Evolutionary conservation across 2,888 invertebrate species (phyloP), one percentile per base, ranked within the genome.

Genomic region (Trileptium ribeirensis): DNA sequence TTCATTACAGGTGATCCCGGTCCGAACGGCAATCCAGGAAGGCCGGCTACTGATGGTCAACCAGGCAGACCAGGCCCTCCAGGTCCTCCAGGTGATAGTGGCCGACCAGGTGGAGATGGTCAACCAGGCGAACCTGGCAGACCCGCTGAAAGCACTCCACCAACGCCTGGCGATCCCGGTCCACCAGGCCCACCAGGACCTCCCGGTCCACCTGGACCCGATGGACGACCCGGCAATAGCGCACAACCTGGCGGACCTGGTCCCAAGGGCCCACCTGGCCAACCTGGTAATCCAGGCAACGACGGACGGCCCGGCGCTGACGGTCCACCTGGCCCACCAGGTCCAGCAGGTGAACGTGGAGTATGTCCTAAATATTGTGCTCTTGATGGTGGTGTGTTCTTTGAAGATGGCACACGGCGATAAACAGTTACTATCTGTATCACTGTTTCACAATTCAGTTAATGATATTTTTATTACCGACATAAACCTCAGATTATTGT

Each of bases 111-210:
- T 1, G 82, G 78, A 2, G 82, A 36, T 1, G 84, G 84, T 38
- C 39, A 74, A 0, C 81, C 78, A 0, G 84, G 84, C 74, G 67
- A 78, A 1, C 82, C 82, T 2, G 84, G 84, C 24, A 79, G 75
- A 38, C 80, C 83, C 0, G 85, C 84, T 33, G 75, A 79, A 15
- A 84, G 84, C 77, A 80, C 83, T 8, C 84, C 85, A 15, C 87
- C 87, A 81, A 83, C 83, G 15, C 82, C 79, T 1, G 87, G 87
- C 70, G 85, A 82, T 8, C 80, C 85, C 19, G 86, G 86, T 67
- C 85, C 85, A 0, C 84, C 82, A 15, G 84, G 84, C 8, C 83
- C 84, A 36, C 84, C 77, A 39, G 84, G 84, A 0, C 84, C 79
- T 15, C 84, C 84, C 8, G 81, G 81, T 64, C 82, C 81, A 31